phyloP scores from a whole-genome alignment of 2,888 invertebrate genomes.

The Thysanoteuthis rhombus region DNA sequence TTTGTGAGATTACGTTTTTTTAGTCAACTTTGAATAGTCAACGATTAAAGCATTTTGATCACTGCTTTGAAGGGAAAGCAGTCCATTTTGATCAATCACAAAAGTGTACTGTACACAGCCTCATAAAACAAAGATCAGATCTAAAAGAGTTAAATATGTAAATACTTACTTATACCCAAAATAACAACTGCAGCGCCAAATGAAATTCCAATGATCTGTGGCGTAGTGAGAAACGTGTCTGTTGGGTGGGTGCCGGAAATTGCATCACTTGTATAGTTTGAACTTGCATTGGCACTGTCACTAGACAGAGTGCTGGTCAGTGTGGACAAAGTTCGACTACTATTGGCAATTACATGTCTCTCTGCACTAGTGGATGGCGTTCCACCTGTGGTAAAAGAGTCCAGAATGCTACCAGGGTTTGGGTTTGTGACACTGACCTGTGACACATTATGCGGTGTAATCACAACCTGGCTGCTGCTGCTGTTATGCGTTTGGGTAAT shows the following conservation, averaged over 20 bases:
- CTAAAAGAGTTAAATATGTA: neutral
- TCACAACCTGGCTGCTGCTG: constrained; percentile 20
- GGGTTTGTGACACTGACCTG: neutral
- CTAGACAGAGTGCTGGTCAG: neutral
- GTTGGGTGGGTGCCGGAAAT: constrained; percentile 18
- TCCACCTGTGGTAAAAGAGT: neutral
- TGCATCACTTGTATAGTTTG: neutral
- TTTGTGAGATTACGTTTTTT: too few species aligned
- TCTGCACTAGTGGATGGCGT: neutral
- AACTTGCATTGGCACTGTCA: neutral
- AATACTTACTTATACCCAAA: constrained; percentile 35
- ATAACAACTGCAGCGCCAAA: constrained; percentile 34
- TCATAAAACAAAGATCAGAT: too few species aligned
- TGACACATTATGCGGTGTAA: neutral
- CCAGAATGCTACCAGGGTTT: neutral
- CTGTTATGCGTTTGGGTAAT: neutral
- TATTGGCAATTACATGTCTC: neutral
- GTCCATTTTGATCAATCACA: too few species aligned
- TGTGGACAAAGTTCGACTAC: constrained; percentile 24
- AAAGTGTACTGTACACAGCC: too few species aligned
- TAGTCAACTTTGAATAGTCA: too few species aligned
- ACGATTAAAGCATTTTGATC: too few species aligned
- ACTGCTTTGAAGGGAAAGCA: too few species aligned
- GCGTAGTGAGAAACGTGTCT: constrained; percentile 30
- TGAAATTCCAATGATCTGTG: constrained; percentile 35